Conservation (phyloP, 2,797 vertebrate species). For the Telmatherina bonti region DNA sequence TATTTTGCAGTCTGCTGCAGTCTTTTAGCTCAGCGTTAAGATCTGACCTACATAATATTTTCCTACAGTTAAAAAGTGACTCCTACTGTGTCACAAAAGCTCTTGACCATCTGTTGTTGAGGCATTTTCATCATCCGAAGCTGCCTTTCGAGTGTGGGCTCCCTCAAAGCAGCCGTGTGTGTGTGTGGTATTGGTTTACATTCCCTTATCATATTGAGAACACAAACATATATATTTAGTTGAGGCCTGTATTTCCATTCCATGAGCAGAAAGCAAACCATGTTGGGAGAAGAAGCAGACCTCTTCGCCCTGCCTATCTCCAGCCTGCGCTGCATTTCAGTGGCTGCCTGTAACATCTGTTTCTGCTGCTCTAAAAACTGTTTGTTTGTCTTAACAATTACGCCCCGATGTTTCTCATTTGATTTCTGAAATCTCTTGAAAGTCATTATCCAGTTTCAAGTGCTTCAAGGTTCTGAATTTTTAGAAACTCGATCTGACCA, state of each 20-base stretch:
- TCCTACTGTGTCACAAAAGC: conserved; percentile 21
- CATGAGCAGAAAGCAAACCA: conserved; percentile 48
- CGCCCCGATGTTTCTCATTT: conserved; percentile 81
- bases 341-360: conserved; percentile 80
- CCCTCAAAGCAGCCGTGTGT: conserved; percentile 7
- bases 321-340: conserved; percentile 56
- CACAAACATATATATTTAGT: conserved; percentile 52
- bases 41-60: conserved; percentile 21
- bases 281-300: conserved; percentile 64
- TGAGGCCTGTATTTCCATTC: conserved; percentile 49
- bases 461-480: conserved; percentile 66
- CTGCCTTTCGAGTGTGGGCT: conserved; percentile 17
- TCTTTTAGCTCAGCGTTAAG: conserved; percentile 6
- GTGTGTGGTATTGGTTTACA: conserved; percentile 54
- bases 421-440: conserved; percentile 77
- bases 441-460: conserved; percentile 75
- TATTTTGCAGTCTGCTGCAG: conserved; percentile 6
- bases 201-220: conserved; percentile 61
- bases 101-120: conserved; percentile 23
- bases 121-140: conserved; percentile 36
- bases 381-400: conserved; percentile 86
- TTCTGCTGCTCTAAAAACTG: conserved; percentile 79
- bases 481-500: conserved; percentile 57
- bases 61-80: conserved; percentile 28
- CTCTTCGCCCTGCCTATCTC: conserved; percentile 39